A percentile compares a stretch with the other conserved stretches of the same genome.
phyloP scores from a whole-genome alignment of 2,113 vertebrate genomes.

The Myotis yumanensis region DNA sequence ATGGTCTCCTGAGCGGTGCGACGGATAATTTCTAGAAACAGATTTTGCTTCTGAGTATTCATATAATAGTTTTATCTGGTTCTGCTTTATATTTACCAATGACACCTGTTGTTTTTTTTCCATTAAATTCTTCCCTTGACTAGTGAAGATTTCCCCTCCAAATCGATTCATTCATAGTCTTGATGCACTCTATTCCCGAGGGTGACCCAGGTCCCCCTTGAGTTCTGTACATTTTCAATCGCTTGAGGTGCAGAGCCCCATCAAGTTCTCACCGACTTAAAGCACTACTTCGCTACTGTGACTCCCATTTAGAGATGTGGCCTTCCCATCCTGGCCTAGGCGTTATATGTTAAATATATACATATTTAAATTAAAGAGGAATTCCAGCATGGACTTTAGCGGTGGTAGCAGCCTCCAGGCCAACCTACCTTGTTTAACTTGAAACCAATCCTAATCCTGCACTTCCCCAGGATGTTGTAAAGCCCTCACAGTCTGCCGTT shows the following conservation, averaged over 20 bases:
- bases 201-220: background rate
- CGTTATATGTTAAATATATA: background rate
- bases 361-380: background rate
- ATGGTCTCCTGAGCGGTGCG: background rate
- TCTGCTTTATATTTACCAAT: background rate
- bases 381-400: background rate
- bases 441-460: background rate
- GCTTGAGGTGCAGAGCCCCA: background rate
- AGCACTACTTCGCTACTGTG: background rate
- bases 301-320: background rate
- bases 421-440: background rate
- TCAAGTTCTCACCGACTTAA: background rate
- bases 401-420: background rate
- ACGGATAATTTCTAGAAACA: background rate
- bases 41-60: background rate
- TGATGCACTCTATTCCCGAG: background rate
- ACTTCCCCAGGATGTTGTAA: background rate
- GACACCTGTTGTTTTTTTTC: background rate
- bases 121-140: background rate
- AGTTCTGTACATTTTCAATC: background rate
- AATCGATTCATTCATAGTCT: background rate
- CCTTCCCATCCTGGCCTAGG: background rate
- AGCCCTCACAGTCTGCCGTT: background rate
- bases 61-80: background rate
- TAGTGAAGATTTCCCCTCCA: background rate